Evolutionary conservation across 1,140 invertebrate species (phyloP).

Genomic region (Rhopalosiphum padi): DNA sequence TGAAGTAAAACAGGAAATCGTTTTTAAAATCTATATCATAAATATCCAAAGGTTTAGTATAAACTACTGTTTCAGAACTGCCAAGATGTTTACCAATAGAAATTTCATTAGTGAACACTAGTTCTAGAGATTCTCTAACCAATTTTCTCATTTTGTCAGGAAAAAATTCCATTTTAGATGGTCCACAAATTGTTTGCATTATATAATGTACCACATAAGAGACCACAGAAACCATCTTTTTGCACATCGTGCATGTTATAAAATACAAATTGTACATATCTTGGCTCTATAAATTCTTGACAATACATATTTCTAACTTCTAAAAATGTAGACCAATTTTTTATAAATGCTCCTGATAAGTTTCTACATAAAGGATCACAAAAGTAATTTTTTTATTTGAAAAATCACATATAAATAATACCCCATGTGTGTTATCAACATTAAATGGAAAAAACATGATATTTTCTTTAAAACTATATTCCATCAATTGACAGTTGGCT

Average conservation of each 20-base stretch:
- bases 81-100: too few relatives aligned
- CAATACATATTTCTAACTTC: neutral
- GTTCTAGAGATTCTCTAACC: too few relatives aligned
- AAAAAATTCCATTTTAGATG: too few relatives aligned
- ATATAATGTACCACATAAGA: too few relatives aligned
- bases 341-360: neutral
- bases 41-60: too few relatives aligned
- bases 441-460: neutral
- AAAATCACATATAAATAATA: neutral
- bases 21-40: too few relatives aligned
- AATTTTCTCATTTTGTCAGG: too few relatives aligned
- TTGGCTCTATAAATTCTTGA: neutral
- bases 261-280: neutral
- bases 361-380: neutral
- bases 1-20: too few relatives aligned
- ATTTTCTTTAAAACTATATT: neutral
- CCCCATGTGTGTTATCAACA: neutral
- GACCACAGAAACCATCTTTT: neutral
- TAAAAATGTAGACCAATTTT: constrained; percentile 6
- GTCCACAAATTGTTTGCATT: too few relatives aligned
- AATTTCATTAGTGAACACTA: too few relatives aligned
- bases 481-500: neutral
- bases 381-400: neutral
- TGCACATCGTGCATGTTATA: neutral
- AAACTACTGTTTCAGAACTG: too few relatives aligned